Evolutionary conservation across 2,888 invertebrate genomes (phyloP).

Genomic region (Cynaeus angustus): DNA sequence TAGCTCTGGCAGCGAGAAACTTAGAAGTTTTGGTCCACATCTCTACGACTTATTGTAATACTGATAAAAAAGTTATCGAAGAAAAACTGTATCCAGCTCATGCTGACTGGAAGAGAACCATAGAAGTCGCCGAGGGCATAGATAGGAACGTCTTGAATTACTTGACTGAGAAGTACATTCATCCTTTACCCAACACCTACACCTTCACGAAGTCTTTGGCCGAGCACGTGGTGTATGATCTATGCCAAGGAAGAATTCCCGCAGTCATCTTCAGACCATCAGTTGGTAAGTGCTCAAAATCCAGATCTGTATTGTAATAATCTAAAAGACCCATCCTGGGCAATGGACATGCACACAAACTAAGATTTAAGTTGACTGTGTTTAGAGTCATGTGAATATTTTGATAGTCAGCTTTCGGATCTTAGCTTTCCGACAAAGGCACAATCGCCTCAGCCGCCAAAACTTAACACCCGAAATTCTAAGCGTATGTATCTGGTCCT

Average conservation of each 20-base stretch:
- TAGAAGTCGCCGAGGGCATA: constrained; percentile 78
- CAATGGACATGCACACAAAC: too few species aligned
- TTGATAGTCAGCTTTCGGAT: too few species aligned
- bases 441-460: too few species aligned
- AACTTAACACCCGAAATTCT: too few species aligned
- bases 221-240: constrained; percentile 84
- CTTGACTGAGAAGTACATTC: constrained; percentile 77
- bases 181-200: constrained; percentile 90
- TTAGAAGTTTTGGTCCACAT: constrained; percentile 81
- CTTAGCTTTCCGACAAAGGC: too few species aligned
- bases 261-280: constrained; percentile 89
- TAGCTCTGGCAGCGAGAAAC: constrained; percentile 75
- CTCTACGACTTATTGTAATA: constrained; percentile 91
- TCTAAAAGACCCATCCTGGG: too few species aligned
- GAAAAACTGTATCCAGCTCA: constrained; percentile 84
- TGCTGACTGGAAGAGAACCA: constrained; percentile 80
- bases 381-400: too few species aligned
- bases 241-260: constrained; percentile 77
- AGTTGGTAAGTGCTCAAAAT: constrained; percentile 77
- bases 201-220: constrained; percentile 92
- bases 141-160: constrained; percentile 75
- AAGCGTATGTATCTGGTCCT: too few species aligned
- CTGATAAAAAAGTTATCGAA: constrained; percentile 78
- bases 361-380: too few species aligned
- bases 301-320: too few species aligned